Base-by-base conservation (phyloP, 2,888 invertebrate genomes). In the Parnassius smintheus region DNA sequence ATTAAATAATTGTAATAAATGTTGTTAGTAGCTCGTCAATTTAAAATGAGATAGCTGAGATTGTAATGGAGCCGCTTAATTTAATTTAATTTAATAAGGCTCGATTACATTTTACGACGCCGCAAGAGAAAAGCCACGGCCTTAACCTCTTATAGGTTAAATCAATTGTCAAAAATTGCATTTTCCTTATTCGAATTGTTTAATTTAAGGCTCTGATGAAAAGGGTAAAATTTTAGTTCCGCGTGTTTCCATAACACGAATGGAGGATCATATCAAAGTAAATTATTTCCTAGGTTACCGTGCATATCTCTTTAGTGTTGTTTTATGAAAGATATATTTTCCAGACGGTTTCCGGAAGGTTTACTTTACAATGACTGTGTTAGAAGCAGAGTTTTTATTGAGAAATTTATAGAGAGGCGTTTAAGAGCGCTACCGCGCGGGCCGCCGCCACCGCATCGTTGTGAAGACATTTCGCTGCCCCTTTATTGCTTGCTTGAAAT, bases 41-140 rank as follows among this genome's bases (percentile, higher is more conserved):
- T 79, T 72, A 80, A 85, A 88, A 89, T 85, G 83, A 85, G 84
- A 79, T 80, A 70, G 77, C 82, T 81, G 83, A 88, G 85, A 88
- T 86, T 84, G 89, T 86, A 87, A 87, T 89, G 87, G 88, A 86
- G 85, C 85, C 84, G 82, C 85, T 80, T 77, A 85, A 85, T 91
- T 90, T 89, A 85, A 85, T 91, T 90, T 89, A 91, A 91, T 91
- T 86, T 87, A 91, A 91, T 90, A 88, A 88, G 85, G 84, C 78
- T 88, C 87, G 90, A 85, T 88, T 86, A 90, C 87, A 89, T 88
- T 90, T 91, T 85, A 88, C 83, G 87, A 84, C 82, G 79, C 79
- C 80, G 76, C 80, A 80, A 77, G 45, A 75, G 75, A 74, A 82
- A 89, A 87, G 82, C 83, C 86, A 73, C 80, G 79, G 81, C 82